These are phyloP conservation scores for Drosophila insularis DNA, from an alignment of 1,140 invertebrate species.

Conservation along the genomic window DNA sequence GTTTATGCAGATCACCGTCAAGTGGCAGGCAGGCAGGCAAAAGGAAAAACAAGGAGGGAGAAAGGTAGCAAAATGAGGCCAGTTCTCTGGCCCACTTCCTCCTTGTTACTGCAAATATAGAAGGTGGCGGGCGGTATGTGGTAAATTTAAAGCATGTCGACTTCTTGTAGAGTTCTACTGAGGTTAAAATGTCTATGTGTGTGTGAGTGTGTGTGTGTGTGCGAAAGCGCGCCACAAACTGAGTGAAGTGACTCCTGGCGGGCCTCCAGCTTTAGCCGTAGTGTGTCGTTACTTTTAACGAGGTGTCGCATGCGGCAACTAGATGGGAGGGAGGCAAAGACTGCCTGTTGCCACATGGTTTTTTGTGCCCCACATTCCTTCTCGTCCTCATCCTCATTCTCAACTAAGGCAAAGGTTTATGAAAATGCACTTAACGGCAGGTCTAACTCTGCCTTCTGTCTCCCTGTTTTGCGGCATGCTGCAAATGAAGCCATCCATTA, in stretches of 20 bases:
- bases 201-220: not conserved
- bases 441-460: constrained; percentile 17
- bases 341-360: constrained; percentile 62
- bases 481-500: constrained; percentile 80
- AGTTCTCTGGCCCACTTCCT: constrained; percentile 22
- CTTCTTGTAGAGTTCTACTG: constrained; percentile 28
- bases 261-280: constrained; percentile 28
- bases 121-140: constrained; percentile 27
- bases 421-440: constrained; percentile 69
- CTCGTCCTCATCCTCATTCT: not conserved
- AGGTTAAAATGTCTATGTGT: constrained; percentile 40
- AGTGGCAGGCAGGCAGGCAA: constrained; percentile 45
- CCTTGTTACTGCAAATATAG: too few relatives aligned
- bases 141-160: constrained; percentile 70
- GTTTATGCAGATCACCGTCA: constrained; percentile 77
- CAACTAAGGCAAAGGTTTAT: constrained; percentile 19
- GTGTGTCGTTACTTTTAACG: constrained; percentile 79
- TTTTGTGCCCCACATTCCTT: not conserved
- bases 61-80: constrained; percentile 61
- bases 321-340: constrained; percentile 19
- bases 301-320: constrained; percentile 75
- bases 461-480: constrained; percentile 57
- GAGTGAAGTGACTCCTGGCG: constrained; percentile 51
- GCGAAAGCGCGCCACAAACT: constrained; percentile 28
- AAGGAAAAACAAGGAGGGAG: constrained; percentile 1